phyloP scores from a whole-genome alignment of 1,140 invertebrate species.

The Odontomachus brunneus region DNA sequence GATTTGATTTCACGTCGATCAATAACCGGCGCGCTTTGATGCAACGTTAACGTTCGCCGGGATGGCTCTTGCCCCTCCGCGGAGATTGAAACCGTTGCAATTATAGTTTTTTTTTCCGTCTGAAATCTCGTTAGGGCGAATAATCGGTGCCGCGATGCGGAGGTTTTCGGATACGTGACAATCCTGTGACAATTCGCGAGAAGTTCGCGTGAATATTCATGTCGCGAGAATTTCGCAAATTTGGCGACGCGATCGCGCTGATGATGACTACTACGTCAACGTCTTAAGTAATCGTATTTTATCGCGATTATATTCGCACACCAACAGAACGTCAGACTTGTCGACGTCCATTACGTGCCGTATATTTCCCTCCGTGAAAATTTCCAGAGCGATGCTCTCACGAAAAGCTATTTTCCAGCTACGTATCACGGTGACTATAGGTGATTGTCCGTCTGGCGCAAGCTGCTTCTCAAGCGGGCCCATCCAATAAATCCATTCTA shows the following conservation, averaged over 20 bases:
- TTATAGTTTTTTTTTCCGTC: too few relatives aligned
- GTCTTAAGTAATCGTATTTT: neutral
- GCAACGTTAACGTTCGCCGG: neutral
- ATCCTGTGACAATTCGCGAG: too few relatives aligned
- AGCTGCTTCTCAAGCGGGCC: slow-evolving; percentile 44
- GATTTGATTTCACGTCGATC: slow-evolving; percentile 27
- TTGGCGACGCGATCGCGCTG: too few relatives aligned
- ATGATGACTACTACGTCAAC: too few relatives aligned
- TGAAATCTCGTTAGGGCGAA: too few relatives aligned
- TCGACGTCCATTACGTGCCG: slow-evolving; percentile 7
- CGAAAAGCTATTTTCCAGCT: slow-evolving; percentile 51
- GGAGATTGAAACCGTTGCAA: neutral
- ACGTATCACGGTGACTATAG: slow-evolving; percentile 40
- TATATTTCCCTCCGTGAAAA: slow-evolving; percentile 10
- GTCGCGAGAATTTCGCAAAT: too few relatives aligned
- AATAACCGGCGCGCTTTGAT: neutral
- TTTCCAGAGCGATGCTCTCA: neutral
- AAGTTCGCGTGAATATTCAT: too few relatives aligned
- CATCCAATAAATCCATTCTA: slow-evolving; percentile 58
- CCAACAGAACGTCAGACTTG: neutral
- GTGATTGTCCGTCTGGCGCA: slow-evolving; percentile 49
- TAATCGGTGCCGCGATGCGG: too few relatives aligned
- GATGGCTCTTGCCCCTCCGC: neutral
- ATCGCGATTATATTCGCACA: slow-evolving; percentile 23
- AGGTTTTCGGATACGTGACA: too few relatives aligned